Conservation (phyloP, 1,140 invertebrate genomes). For the Euborellia annulipes region DNA sequence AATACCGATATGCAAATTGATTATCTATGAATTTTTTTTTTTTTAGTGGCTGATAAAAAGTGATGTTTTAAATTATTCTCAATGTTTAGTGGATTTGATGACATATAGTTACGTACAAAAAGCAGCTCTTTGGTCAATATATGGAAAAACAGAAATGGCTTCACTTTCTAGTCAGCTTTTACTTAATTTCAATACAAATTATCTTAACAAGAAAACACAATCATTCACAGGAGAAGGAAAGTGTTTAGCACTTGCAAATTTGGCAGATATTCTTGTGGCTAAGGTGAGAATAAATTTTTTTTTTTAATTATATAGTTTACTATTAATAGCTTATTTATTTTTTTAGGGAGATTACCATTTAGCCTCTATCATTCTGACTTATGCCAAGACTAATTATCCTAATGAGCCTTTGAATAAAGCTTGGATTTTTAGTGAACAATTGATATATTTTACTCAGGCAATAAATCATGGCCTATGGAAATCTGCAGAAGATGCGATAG, state of each 20-base stretch:
- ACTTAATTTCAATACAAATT: constrained; percentile 51
- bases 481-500: constrained; percentile 54
- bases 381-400: constrained; percentile 42
- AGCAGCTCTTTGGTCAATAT: constrained; percentile 69
- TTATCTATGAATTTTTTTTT: constrained; percentile 17
- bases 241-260: constrained; percentile 52
- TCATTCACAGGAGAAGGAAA: constrained; percentile 50
- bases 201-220: constrained; percentile 31
- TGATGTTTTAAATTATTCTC: constrained; percentile 68
- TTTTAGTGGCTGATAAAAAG: constrained; percentile 65
- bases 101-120: constrained; percentile 61
- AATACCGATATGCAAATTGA: too few species aligned
- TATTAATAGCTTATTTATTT: not conserved
- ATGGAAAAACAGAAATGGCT: constrained; percentile 69
- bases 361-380: constrained; percentile 34
- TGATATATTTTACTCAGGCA: constrained; percentile 38
- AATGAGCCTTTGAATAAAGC: constrained; percentile 38
- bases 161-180: constrained; percentile 61
- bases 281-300: constrained; percentile 24
- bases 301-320: constrained; percentile 2
- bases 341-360: constrained; percentile 38
- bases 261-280: constrained; percentile 42
- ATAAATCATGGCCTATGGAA: constrained; percentile 55
- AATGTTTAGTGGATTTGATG: constrained; percentile 64
- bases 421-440: constrained; percentile 53